A percentile compares a stretch with the other conserved stretches of the same genome.
phyloP scores from a whole-genome alignment of 2,888 invertebrate species.

The Pristionchus arcanus region DNA sequence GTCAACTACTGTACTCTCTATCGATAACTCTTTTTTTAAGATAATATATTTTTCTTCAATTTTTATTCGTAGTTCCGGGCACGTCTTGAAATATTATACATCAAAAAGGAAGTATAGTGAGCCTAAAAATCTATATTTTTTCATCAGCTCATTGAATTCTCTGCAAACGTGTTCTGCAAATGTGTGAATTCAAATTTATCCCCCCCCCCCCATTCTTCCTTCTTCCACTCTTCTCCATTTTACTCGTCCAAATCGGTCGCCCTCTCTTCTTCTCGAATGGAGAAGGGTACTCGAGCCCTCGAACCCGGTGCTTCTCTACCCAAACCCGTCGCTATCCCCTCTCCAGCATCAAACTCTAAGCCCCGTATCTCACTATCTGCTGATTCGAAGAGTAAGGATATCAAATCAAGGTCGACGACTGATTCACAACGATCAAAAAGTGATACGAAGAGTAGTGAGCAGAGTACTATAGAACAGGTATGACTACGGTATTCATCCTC shows the following conservation, averaged over 20 bases:
- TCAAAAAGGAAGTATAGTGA: too few species aligned
- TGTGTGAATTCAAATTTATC: too few species aligned
- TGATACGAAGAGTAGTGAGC: not conserved
- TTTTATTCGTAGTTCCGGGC: too few species aligned
- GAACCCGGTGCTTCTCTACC: not conserved
- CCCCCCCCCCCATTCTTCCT: not conserved
- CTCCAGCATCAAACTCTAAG: not conserved
- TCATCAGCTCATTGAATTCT: too few species aligned
- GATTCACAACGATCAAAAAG: not conserved
- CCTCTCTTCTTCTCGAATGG: not conserved
- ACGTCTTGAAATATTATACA: too few species aligned
- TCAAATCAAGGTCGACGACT: slow-evolving; percentile 2
- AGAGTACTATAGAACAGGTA: not conserved
- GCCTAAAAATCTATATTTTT: too few species aligned
- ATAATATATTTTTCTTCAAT: too few species aligned
- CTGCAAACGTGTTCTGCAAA: too few species aligned
- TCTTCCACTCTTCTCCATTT: not conserved
- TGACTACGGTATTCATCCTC: not conserved
- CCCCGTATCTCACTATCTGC: not conserved
- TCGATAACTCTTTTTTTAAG: too few species aligned
- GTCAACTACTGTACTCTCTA: too few species aligned
- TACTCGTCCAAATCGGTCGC: not conserved
- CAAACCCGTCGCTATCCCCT: not conserved
- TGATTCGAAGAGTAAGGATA: not conserved
- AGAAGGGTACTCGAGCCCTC: not conserved